Evolutionary conservation across 2,113 vertebrate species (phyloP).

Genomic region (Pavo muticus): DNA sequence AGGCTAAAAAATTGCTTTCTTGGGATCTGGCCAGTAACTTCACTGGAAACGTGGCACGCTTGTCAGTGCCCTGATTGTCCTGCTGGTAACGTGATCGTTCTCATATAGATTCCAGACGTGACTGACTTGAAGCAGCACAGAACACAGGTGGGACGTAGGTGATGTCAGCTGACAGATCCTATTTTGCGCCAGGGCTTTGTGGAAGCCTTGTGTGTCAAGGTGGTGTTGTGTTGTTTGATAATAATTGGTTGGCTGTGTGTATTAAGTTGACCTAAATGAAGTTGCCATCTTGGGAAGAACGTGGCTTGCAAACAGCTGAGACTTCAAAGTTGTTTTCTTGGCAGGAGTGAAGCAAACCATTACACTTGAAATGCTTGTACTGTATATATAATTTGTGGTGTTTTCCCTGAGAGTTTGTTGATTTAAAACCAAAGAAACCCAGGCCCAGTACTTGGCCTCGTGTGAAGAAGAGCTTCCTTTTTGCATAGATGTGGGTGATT

Average conservation of each 20-base stretch:
- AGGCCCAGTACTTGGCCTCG: neutral
- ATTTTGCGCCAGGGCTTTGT: neutral
- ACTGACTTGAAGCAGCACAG: neutral
- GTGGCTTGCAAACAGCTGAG: neutral
- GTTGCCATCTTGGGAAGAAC: neutral
- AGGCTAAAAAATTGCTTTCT: neutral
- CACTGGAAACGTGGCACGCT: neutral
- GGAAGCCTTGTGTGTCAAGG: neutral
- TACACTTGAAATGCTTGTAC: neutral
- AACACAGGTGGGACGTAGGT: accelerated
- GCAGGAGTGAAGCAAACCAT: neutral
- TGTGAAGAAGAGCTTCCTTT: neutral
- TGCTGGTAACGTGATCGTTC: neutral
- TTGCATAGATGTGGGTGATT: neutral
- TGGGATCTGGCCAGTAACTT: neutral
- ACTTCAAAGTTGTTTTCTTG: neutral
- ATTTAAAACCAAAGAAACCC: neutral
- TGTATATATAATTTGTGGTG: neutral
- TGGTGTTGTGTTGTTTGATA: neutral
- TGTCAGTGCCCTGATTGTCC: neutral
- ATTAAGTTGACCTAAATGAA: neutral
- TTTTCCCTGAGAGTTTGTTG: neutral
- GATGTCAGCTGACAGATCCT: neutral
- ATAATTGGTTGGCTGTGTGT: neutral
- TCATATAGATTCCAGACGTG: neutral